Evolutionary conservation across 1,140 invertebrate genomes (phyloP), one percentile per base, ranked within the genome.

Genomic region (Eubasilissa regina): DNA sequence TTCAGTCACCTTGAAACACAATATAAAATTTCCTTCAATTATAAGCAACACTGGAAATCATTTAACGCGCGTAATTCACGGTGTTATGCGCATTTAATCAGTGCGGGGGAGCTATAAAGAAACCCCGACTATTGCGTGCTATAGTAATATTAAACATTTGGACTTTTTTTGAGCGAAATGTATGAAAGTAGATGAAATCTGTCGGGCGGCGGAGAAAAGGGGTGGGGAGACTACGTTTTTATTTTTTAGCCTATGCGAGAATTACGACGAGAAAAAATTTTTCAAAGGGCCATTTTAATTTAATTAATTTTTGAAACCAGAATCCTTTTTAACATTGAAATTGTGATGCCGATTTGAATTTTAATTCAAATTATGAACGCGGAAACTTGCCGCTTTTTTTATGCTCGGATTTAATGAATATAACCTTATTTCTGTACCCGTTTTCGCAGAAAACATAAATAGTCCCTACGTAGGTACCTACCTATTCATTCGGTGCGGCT

Each of bases 231-330:
- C n/a, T n/a, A 70, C 53, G 43, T 70, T 70, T 78, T 77, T 78
- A 70, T 55, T 70, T 70, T 70, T 70, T 43, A 44, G 53, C 51
- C 44, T 78, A 10, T 51, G 64, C 51, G 76, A 47, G 70, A 70
- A 78, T 70, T 43, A 70, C 58, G 47, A 17, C 64, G 64, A 53
- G 45, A 45, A 78, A 21, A 15, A 43, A 70, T 47, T 58, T 43
- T 45, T 47, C 62, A 45, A 47, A 51, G 77, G 70, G 44, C 55
- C 68, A 51, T 78, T 78, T 78, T 53, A 45, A 72, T 78, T 78
- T 58, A 72, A 78, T 78, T 73, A 72, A 78, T 78, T 72, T 73
- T 19, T 53, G 70, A 74, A 74, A 73, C 48, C 56, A 17, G 45
- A 73, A 43, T 74, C 70, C 56, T 64, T 78, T 73, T 73, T 25